Evolutionary conservation across 2,797 vertebrate species (phyloP).

Genomic region (Hydrolagus colliei): DNA sequence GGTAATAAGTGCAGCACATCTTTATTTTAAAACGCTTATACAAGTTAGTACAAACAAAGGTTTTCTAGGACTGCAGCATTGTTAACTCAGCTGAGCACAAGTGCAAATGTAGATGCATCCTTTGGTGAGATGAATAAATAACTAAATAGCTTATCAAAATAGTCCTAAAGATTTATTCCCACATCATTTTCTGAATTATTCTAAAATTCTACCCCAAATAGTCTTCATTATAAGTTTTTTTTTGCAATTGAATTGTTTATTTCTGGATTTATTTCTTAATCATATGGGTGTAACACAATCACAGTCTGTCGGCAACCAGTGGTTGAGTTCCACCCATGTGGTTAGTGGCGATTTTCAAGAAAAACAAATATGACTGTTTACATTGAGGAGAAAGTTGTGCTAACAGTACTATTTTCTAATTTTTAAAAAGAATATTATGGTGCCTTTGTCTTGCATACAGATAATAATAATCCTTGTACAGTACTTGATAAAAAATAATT

Average conservation of each 20-base stretch:
- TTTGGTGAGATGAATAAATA: not conserved
- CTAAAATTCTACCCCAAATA: not conserved
- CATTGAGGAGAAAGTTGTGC: not conserved
- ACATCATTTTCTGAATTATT: not conserved
- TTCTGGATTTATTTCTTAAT: conserved; percentile 13
- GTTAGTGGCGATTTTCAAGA: conserved; percentile 1
- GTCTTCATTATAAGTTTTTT: not conserved
- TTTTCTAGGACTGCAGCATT: not conserved
- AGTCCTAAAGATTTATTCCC: not conserved
- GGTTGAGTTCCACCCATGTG: conserved; percentile 17
- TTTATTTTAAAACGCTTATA: conserved; percentile 14
- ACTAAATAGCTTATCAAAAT: not conserved
- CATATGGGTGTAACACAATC: not conserved
- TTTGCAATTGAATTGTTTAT: conserved; percentile 5
- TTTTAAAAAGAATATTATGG: not conserved
- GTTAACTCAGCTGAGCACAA: conserved; percentile 23
- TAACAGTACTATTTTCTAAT: not conserved
- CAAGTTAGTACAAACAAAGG: not conserved
- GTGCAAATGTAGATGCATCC: not conserved
- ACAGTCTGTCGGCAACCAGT: conserved; percentile 3
- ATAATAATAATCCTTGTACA: too few species aligned
- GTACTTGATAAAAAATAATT: too few species aligned
- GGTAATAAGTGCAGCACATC: not conserved
- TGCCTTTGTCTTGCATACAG: not conserved
- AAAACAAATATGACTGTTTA: conserved; percentile 13